phyloP scores from a whole-genome alignment of 2,888 invertebrate genomes.

The Neoaliturus tenellus region DNA sequence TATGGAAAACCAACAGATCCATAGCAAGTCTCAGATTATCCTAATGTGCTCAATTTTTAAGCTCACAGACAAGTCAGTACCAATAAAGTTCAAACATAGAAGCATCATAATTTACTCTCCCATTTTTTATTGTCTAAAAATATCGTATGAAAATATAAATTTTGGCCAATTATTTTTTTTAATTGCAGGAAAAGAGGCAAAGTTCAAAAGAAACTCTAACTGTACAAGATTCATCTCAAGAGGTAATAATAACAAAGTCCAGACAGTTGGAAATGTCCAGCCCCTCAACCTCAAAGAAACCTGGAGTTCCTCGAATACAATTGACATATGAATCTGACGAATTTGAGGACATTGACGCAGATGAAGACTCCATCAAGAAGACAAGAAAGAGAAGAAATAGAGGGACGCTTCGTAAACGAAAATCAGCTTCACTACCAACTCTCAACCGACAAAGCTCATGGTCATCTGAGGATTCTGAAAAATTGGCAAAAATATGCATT shows the following conservation, averaged over 20 bases:
- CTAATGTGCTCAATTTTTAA: no score
- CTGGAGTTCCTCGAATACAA: slow-evolving; percentile 15
- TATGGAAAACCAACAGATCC: no score
- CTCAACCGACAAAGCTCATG: slow-evolving; percentile 27
- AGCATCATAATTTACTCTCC: no score
- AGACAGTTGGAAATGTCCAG: neutral
- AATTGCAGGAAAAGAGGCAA: slow-evolving; percentile 26
- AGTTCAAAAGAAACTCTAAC: slow-evolving; percentile 17
- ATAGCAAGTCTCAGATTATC: no score
- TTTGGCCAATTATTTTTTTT: neutral
- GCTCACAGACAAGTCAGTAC: no score
- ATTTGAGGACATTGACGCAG: slow-evolving; percentile 50
- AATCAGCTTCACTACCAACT: slow-evolving; percentile 17
- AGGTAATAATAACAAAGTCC: neutral
- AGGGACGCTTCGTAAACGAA: slow-evolving; percentile 12
- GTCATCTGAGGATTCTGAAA: slow-evolving; percentile 39
- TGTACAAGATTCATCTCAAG: slow-evolving; percentile 10
- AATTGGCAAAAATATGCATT: slow-evolving; percentile 20
- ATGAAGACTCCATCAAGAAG: slow-evolving; percentile 40
- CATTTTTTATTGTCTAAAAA: no score
- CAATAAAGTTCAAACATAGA: no score
- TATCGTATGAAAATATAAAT: neutral
- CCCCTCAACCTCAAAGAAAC: slow-evolving; percentile 33
- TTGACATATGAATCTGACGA: slow-evolving; percentile 51
- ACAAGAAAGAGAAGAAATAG: slow-evolving; percentile 1